A percentile compares a stretch with the other conserved stretches of the same genome.
Evolutionary conservation across 2,888 invertebrate genomes (phyloP).

Genomic region (Philereme vetulata): DNA sequence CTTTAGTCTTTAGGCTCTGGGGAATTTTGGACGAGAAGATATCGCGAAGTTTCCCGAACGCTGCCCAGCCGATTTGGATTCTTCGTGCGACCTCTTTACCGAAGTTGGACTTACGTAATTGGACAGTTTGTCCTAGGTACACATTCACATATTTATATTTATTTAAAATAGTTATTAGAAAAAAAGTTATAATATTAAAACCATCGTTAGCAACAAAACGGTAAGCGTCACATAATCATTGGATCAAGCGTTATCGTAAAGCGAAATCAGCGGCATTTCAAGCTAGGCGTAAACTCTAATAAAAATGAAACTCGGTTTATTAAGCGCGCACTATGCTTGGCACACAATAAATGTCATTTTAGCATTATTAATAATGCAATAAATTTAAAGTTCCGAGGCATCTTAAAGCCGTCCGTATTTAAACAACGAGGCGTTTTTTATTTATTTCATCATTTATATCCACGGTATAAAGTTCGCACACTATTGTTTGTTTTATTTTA

Average conservation of each 20-base stretch:
- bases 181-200: too few relatives aligned
- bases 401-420: conserved; percentile 43
- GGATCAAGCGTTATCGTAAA: conserved; percentile 1
- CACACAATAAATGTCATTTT: conserved; percentile 55
- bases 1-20: too few relatives aligned
- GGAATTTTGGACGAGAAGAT: too few relatives aligned
- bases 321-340: conserved; percentile 36
- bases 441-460: conserved; percentile 53
- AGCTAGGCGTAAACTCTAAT: conserved; percentile 22
- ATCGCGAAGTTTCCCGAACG: too few relatives aligned
- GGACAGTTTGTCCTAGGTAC: too few relatives aligned
- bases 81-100: too few relatives aligned
- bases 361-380: conserved; percentile 59
- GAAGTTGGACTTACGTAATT: too few relatives aligned
- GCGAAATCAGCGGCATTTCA: conserved; percentile 29
- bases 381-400: conserved; percentile 52
- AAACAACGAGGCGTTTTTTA: conserved; percentile 55
- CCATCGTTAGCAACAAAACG: too few relatives aligned
- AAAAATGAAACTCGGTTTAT: conserved; percentile 25
- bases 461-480: conserved; percentile 60
- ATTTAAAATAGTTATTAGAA: too few relatives aligned
- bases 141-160: too few relatives aligned
- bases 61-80: too few relatives aligned
- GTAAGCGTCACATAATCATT: too few relatives aligned
- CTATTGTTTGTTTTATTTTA: conserved; percentile 52